Evolutionary conservation across 2,888 invertebrate genomes (phyloP), one percentile per base, ranked within the genome.

Genomic region (Amiota minor): DNA sequence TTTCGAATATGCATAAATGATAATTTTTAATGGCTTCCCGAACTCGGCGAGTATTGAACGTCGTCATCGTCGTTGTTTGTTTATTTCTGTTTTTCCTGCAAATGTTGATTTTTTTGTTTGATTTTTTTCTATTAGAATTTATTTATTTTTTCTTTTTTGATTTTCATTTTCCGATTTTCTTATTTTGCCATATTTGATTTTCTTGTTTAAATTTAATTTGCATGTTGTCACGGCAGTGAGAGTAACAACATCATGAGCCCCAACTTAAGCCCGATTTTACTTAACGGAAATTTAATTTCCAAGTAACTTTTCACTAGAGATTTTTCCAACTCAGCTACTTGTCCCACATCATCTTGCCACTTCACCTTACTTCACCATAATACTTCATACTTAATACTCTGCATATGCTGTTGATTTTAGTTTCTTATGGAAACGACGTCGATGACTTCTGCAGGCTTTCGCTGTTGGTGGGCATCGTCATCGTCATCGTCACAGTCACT

Each of bases 1-100:
- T 81, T 81, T 86, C 81, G 35, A 86, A 86, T 86, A 83, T 82
- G 86, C 79, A 79, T 80, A 81, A 82, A 84, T 87, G 84, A 85
- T 87, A 87, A 85, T 81, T 86, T 87, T 83, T 83, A 87, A 87
- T 87, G 86, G 86, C 83, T 87, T 86, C 82, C 67, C 83, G 78
- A 83, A 75, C 83, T 86, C 83, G 2, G 35, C 6, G 35, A 35
- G 35, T 35, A 35, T 35, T 35, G 35, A 35, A 35, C 35, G 35
- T 35, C 35, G 35, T 35, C 35, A 4, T 35, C 35, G 0, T 35
- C 35, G 35, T 35, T 35, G 79, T 84, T 85, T 83, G 83, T 83
- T 85, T 85, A 86, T 81, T 83, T 80, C 62, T 71, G 62, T 53
- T 62, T 50, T 47, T 61, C 53, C 11, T 74, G 81, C 20, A 16